Evolutionary conservation across 2,113 vertebrate species (phyloP).

Genomic region (Crotalus viridis): DNA sequence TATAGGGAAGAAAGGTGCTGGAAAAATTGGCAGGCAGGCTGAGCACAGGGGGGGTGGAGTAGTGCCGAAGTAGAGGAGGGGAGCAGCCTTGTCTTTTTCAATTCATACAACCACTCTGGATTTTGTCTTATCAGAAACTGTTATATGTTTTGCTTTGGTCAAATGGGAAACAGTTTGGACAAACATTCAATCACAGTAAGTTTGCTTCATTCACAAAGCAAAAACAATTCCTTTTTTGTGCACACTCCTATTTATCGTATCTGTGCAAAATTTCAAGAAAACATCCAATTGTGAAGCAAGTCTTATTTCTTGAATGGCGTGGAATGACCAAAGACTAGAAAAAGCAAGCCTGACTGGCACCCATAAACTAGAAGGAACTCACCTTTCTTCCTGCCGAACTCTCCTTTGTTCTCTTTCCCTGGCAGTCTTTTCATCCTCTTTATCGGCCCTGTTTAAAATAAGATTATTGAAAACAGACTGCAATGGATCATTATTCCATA

Average conservation of each 20-base stretch:
- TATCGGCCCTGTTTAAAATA: conserved; percentile 60
- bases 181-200: not conserved
- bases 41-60: not conserved
- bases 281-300: not conserved
- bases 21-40: not conserved
- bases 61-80: not conserved
- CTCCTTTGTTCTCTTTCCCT: conserved; percentile 74
- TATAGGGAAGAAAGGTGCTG: not conserved
- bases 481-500: not conserved
- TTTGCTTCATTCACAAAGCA: not conserved
- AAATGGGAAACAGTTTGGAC: not conserved
- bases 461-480: not conserved
- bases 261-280: not conserved
- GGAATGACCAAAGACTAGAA: not conserved
- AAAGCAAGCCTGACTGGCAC: not conserved
- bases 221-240: not conserved
- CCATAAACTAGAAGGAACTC: conserved; percentile 26
- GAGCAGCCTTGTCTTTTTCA: not conserved
- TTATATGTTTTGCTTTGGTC: not conserved
- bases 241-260: not conserved
- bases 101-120: not conserved
- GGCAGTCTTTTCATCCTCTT: conserved; percentile 73
- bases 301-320: not conserved
- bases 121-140: not conserved
- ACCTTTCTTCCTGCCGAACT: conserved; percentile 89